Conservation (phyloP, 2,113 vertebrate genomes). For the Salvelinus namaycush region DNA sequence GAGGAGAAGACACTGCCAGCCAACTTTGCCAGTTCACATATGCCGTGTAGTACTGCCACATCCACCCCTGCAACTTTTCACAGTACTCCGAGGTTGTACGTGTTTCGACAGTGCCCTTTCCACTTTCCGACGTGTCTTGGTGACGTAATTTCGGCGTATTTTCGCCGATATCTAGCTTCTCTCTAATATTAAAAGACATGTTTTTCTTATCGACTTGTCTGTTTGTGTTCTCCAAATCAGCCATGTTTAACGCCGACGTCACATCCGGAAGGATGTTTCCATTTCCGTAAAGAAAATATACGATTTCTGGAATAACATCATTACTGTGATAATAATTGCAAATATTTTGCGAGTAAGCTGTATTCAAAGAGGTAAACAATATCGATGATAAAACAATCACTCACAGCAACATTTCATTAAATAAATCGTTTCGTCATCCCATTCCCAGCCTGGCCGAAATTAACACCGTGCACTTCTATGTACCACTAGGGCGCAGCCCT, state of each 20-base stretch:
- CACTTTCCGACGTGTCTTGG: background rate
- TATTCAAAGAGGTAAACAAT: no score
- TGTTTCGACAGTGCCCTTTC: constrained; percentile 8
- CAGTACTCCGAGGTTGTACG: constrained; percentile 82
- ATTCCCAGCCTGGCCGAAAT: no score
- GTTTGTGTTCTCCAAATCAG: constrained; percentile 63
- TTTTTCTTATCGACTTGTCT: constrained; percentile 49
- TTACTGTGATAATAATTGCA: no score
- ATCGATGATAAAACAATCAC: no score
- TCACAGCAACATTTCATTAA: no score
- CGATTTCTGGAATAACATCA: no score
- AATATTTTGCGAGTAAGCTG: no score
- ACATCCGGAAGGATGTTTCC: background rate
- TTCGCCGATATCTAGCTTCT: constrained; percentile 16
- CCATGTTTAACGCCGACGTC: constrained; percentile 66
- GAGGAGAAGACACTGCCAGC: constrained; percentile 62
- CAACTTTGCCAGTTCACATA: constrained; percentile 88
- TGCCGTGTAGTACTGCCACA: constrained; percentile 92
- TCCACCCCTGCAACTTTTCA: constrained; percentile 88
- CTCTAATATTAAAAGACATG: constrained; percentile 11
- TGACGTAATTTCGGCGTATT: background rate
- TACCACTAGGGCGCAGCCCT: constrained; percentile 26
- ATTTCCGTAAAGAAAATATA: no score
- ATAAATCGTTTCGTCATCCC: no score
- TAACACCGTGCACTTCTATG: background rate